Percentiles rank a stretch among this genome's conserved stretches.
Evolutionary conservation across 2,888 invertebrate species (phyloP).

Genomic region (Panzeria rudis): DNA sequence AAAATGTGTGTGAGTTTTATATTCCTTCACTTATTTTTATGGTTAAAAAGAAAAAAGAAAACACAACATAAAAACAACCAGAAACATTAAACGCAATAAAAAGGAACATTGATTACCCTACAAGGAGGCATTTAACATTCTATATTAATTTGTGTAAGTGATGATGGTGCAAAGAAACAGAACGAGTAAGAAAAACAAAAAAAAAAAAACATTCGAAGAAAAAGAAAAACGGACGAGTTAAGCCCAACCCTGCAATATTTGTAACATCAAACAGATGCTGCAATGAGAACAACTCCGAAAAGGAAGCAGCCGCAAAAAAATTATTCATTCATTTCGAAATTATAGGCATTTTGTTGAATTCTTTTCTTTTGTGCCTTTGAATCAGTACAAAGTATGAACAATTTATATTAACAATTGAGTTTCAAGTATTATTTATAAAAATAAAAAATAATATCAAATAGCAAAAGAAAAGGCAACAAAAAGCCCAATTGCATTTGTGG

Average conservation of each 20-base stretch:
- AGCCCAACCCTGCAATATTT: slow-evolving; percentile 16
- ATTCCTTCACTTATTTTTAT: slow-evolving; percentile 47
- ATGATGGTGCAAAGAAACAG: slow-evolving; percentile 55
- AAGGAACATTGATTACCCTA: slow-evolving; percentile 69
- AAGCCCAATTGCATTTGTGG: slow-evolving; percentile 52
- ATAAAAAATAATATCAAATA: background rate
- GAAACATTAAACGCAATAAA: slow-evolving; percentile 59
- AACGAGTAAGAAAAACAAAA: slow-evolving; percentile 2
- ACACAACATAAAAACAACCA: slow-evolving; percentile 38
- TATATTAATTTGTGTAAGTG: slow-evolving; percentile 71
- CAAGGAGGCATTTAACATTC: slow-evolving; percentile 69
- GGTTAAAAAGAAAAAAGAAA: background rate
- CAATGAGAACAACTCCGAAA: background rate
- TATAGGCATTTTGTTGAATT: slow-evolving; percentile 42
- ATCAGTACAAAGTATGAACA: slow-evolving; percentile 39
- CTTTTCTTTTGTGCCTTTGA: slow-evolving; percentile 50
- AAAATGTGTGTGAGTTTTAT: slow-evolving; percentile 22
- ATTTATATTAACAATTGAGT: slow-evolving; percentile 63
- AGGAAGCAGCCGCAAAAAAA: slow-evolving; percentile 29
- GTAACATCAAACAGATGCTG: slow-evolving; percentile 39
- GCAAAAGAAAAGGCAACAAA: background rate
- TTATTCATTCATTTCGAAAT: slow-evolving; percentile 41
- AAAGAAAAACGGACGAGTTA: slow-evolving; percentile 42
- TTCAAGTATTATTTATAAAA: slow-evolving; percentile 35
- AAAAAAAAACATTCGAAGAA: background rate